Evolutionary conservation across 1,140 invertebrate genomes (phyloP), one percentile per base, ranked within the genome.

Genomic region (Solenopsis invicta): DNA sequence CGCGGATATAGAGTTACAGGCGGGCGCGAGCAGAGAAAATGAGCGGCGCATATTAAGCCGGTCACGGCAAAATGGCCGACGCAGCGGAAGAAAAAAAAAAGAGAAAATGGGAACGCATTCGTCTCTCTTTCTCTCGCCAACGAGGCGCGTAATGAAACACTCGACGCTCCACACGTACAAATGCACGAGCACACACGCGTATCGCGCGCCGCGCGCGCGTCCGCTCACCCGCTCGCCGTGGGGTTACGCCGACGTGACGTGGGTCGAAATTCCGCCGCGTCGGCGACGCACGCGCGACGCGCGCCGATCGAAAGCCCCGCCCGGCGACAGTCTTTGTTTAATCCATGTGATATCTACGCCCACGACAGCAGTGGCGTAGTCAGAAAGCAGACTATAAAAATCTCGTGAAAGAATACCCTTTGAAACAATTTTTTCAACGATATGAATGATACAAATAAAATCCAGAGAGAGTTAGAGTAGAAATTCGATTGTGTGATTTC

Each of bases 251-350:
- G 89, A 92, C 89, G 86, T 91, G 91, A 89, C 90, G 69, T 82
- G 86, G 89, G 86, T 92, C 87, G 91, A 92, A 91, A 92, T 89
- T 92, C 41, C 85, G 50, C 64, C 54, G 34, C 9, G n/a, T 0
- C 13, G 88, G 13, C 13, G 45, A 24, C 93, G 93, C 91, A 86
- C 88, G 93, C 93, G 93, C 64, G 76, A 66, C 45, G 86, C 64
- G 77, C 81, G 80, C 69, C 89, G 89, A 86, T 91, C 92, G 92
- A 95, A 94, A 94, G 94, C 94, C 92, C 94, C 94, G 94, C 94
- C 94, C 93, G 91, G 87, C 88, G 91, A 91, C 90, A 90, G 91
- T 89, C 93, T 94, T 94, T 94, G 93, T 95, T 94, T 93, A 93
- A 94, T 93, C 92, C 91, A 84, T 67, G 41, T 29, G 62, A 84